A percentile compares a stretch with the other conserved stretches of the same genome.
phyloP scores from a whole-genome alignment of 2,113 vertebrate genomes.

The Spizaetus ornatus region DNA sequence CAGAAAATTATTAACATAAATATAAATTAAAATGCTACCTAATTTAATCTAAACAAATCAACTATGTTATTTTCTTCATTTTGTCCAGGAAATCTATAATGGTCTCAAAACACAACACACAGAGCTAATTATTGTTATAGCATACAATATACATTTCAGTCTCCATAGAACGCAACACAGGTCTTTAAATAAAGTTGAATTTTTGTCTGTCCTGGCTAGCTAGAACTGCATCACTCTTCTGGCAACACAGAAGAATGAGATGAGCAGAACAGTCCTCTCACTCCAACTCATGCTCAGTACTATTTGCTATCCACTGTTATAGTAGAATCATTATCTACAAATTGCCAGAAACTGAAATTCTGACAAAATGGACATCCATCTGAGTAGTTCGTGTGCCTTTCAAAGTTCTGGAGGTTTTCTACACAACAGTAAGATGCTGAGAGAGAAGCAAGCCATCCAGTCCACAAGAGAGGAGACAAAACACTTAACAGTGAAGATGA shows the following conservation, averaged over 20 bases:
- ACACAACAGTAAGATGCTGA: neutral
- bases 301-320: neutral
- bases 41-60: neutral
- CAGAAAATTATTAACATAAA: neutral
- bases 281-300: neutral
- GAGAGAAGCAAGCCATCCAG: neutral
- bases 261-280: neutral
- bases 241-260: neutral
- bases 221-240: neutral
- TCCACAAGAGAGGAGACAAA: neutral
- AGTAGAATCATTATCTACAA: neutral
- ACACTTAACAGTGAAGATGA: neutral
- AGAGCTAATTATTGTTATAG: neutral
- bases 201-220: neutral
- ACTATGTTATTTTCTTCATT: neutral
- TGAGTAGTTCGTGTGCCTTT: neutral
- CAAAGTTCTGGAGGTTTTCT: neutral
- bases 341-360: neutral
- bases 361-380: neutral
- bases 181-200: neutral
- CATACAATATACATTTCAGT: neutral
- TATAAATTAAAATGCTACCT: neutral
- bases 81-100: neutral
- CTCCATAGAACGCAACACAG: neutral
- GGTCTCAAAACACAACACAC: neutral